phyloP scores from a whole-genome alignment of 2,888 invertebrate species.

The Lithophane semibrunnea region DNA sequence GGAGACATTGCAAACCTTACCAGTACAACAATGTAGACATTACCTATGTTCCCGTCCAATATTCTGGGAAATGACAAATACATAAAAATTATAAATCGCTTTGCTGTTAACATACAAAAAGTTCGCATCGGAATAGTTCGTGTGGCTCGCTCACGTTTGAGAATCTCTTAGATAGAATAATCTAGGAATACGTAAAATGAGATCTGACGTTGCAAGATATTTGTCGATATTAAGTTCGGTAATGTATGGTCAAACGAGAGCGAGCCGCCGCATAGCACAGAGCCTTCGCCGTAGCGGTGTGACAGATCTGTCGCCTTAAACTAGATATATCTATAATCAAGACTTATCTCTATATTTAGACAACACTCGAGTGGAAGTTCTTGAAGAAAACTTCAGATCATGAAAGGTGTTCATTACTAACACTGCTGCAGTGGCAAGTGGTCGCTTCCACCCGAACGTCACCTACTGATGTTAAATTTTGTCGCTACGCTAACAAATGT shows the following conservation, averaged over 20 bases:
- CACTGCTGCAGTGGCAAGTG: slow-evolving; percentile 13
- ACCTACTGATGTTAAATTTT: slow-evolving; percentile 77
- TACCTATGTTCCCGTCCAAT: slow-evolving; percentile 60
- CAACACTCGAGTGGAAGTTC: slow-evolving; percentile 59
- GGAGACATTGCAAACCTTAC: slow-evolving; percentile 57
- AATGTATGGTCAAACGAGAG: slow-evolving; percentile 70
- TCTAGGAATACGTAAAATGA: slow-evolving; percentile 27
- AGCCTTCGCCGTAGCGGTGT: slow-evolving; percentile 85
- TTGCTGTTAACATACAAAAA: slow-evolving; percentile 70
- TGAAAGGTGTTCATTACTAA: slow-evolving; percentile 40
- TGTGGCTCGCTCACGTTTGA: slow-evolving; percentile 64
- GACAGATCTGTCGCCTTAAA: slow-evolving; percentile 87
- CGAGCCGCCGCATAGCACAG: slow-evolving; percentile 80
- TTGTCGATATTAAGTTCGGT: background rate
- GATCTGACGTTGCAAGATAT: slow-evolving; percentile 19
- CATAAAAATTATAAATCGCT: slow-evolving; percentile 70
- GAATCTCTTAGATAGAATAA: background rate
- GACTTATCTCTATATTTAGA: slow-evolving; percentile 77
- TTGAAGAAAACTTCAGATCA: slow-evolving; percentile 52
- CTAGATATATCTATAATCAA: slow-evolving; percentile 83
- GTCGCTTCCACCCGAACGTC: slow-evolving; percentile 67
- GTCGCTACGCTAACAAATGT: slow-evolving; percentile 83
- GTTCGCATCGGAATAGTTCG: slow-evolving; percentile 69
- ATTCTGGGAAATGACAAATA: slow-evolving; percentile 63
- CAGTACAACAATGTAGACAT: slow-evolving; percentile 43